phyloP scores from a whole-genome alignment of 64 coral and sea anemone species.

The Orbicella faveolata region DNA sequence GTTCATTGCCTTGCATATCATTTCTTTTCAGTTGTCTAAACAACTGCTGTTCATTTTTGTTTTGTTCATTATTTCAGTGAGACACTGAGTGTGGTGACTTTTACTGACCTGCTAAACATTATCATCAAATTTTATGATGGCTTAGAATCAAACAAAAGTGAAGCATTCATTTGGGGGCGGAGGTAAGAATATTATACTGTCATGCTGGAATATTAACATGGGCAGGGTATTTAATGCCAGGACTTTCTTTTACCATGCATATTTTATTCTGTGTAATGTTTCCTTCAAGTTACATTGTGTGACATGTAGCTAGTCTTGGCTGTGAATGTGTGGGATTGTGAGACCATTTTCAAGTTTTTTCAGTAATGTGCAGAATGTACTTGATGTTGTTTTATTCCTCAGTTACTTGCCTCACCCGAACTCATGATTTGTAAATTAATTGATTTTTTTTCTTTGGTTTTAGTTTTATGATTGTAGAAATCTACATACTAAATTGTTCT shows the following conservation, averaged over 20 bases:
- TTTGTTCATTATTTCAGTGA: conserved; percentile 60
- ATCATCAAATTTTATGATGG: conserved; percentile 89
- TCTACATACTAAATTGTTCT: background rate
- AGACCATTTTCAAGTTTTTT: no score
- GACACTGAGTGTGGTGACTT: conserved; percentile 91
- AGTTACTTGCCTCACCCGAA: no score
- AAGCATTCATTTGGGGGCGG: conserved; percentile 74
- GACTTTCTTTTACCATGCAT: background rate
- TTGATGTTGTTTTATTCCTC: no score
- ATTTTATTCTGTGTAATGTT: no score
- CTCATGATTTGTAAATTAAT: no score
- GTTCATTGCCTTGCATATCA: background rate
- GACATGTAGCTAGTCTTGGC: no score
- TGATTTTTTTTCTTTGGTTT: no score
- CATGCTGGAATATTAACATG: background rate
- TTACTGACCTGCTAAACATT: conserved; percentile 81
- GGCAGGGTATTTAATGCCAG: background rate
- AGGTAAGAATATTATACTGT: conserved; percentile 43
- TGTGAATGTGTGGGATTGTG: no score
- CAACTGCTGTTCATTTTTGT: background rate
- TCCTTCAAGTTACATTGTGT: no score
- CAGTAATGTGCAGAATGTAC: no score
- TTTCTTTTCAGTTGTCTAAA: background rate
- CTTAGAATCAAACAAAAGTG: conserved; percentile 68
- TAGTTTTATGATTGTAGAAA: no score